Evolutionary conservation across 2,113 vertebrate genomes (phyloP).

Genomic region (Ancistrus triradiatus): DNA sequence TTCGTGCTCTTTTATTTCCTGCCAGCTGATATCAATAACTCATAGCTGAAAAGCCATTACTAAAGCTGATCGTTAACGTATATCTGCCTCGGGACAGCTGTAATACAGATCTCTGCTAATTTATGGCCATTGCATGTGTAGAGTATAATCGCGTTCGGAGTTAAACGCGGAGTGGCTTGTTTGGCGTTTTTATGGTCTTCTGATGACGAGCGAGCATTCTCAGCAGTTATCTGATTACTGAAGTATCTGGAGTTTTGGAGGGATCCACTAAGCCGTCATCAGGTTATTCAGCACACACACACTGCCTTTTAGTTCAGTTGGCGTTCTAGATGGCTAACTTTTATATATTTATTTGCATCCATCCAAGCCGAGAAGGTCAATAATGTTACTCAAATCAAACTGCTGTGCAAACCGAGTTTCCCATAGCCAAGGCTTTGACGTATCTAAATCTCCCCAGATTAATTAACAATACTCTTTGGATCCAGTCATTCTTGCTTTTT

Average conservation of each 20-base stretch:
- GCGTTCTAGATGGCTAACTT: too few relatives aligned
- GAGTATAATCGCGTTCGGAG: not conserved
- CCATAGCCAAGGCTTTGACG: conserved; percentile 44
- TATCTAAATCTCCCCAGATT: conserved; percentile 43
- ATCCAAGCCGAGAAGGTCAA: conserved; percentile 57
- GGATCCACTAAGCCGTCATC: too few relatives aligned
- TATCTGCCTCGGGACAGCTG: conserved; percentile 35
- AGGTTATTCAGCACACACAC: too few relatives aligned
- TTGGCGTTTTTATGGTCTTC: too few relatives aligned
- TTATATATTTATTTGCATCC: conserved; percentile 56
- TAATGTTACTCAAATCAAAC: conserved; percentile 52
- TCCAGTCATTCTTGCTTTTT: conserved; percentile 40
- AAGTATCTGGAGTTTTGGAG: too few relatives aligned
- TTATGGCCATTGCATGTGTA: conserved; percentile 24
- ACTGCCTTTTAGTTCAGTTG: not conserved
- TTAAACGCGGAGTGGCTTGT: not conserved
- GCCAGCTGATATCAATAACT: conserved; percentile 64
- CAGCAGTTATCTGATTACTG: too few relatives aligned
- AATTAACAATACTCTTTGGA: conserved; percentile 48
- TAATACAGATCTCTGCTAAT: conserved; percentile 30
- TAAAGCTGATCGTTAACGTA: conserved; percentile 36
- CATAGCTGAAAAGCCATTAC: conserved; percentile 43
- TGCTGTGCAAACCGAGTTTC: conserved; percentile 64
- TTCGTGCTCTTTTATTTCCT: conserved; percentile 50
- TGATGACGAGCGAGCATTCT: too few relatives aligned